Evolutionary conservation across 1,140 invertebrate species (phyloP), one percentile per base, ranked within the genome.

Genomic region (Neoseiulus cucumeris): DNA sequence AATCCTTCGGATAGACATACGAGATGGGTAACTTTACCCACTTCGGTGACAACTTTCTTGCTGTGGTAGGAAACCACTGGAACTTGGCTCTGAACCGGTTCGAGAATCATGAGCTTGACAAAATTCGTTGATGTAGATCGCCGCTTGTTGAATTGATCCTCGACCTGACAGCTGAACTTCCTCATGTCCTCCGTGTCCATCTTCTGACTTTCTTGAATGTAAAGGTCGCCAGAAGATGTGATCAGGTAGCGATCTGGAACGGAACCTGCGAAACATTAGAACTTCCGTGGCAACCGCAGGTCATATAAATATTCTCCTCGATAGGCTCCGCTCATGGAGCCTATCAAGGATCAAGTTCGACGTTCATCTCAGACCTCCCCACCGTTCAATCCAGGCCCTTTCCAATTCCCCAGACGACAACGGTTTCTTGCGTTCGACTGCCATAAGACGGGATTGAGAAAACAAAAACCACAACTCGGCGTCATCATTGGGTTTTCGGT

Each of bases 131-230:
- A 29, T 59, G 51, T 59, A 2, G 51, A 59, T 17, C 51, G 51
- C 33, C 51, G 14, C 22, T 59, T 59, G 51, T 59, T 59, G 51
- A 59, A 59, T 1, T 59, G 51, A 59, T 59, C 51, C 9, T 59
- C 51, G 51, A 59, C 51, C 9, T 59, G 51, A 25, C 51, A 59
- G 25, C 33, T 59, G 33, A 59, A 59, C 51, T 59, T 59, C 51
- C 51, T 59, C 51, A 59, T 59, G 51, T 59, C 51, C 51, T 59
- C 51, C 51, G 51, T 59, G 51, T 59, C 51, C 51, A 59, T 17
- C 51, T 59, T 59, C 51, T 59, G 51, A 33, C 51, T 59, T 59
- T 59, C 51, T 33, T 59, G 51, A 25, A 59, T 33, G 33, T 59
- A 59, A 18, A 59, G 33, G 22, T 59, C 51, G 51, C 51, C 51